Base-by-base conservation (phyloP, 1,140 invertebrate species). In the Lineus longissimus region DNA sequence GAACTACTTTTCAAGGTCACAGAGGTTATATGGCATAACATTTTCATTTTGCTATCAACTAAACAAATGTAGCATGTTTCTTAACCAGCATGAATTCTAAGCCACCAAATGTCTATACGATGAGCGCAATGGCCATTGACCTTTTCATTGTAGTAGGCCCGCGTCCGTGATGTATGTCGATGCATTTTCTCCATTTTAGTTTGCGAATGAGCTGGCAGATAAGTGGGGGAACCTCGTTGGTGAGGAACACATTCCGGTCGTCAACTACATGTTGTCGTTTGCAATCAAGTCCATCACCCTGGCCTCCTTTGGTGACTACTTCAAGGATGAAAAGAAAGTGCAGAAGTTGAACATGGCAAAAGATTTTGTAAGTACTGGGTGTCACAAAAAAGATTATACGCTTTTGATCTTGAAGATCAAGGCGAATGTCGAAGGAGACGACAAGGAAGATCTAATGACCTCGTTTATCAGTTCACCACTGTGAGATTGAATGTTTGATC, bases 211-310 rank as follows among this genome's bases (percentile, higher is more conserved):
- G 1, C 41, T 76, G n/a, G 47, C 43, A 9, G 69, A 63, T 25
- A 76, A 74, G 51, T 73, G 70, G 69, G 40, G 61, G 9, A 45
- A 47, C 0, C 54, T 72, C 15, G 62, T 55, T 1, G 64, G 64
- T 30, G 68, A 75, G 6, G 69, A 78, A 54, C 74, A 78, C 27
- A 66, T 77, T 41, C 72, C 76, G 4, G 57, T 77, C 0, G 61
- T 61, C 2, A 62, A 76, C 56, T 62, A 76, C 59, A 77, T 78
- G 75, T 64, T 64, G 59, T 67, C 67, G 0, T 69, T 70, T 36
- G 57, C 74, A 19, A 43, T 78, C 0, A 76, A 76, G 54, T 45
- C 63, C 7, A 65, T 68, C 11, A 33, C 75, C 15, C 9, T 63
- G 0, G 64, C 56, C 6, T 47, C 69, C 4, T 63, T 76, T 59